Conservation (phyloP, 1,140 invertebrate species). For the Orius insidiosus region DNA sequence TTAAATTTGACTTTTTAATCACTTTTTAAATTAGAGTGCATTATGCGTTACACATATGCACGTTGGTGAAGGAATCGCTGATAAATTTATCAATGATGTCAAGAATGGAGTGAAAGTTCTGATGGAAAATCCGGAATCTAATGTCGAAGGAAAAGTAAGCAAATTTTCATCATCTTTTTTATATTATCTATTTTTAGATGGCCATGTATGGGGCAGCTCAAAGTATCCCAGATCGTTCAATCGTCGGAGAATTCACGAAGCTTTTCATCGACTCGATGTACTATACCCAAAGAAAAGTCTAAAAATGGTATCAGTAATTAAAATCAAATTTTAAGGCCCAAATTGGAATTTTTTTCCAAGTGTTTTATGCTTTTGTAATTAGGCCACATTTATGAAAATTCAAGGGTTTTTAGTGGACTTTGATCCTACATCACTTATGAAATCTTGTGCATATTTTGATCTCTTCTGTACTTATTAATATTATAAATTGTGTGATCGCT, state of each 20-base stretch:
- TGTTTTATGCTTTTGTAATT: too few species aligned
- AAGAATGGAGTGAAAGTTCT: slow-evolving; percentile 42
- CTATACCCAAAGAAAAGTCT: slow-evolving; percentile 28
- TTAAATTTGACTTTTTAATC: slow-evolving; percentile 6
- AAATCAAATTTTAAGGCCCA: too few species aligned
- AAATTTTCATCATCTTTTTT: slow-evolving; percentile 14
- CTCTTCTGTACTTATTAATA: too few species aligned
- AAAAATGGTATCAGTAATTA: background rate
- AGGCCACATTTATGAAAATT: too few species aligned
- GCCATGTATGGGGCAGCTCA: slow-evolving; percentile 91
- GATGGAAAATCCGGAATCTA: slow-evolving; percentile 42
- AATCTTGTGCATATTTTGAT: too few species aligned
- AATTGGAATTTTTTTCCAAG: too few species aligned
- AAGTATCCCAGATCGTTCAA: slow-evolving; percentile 68
- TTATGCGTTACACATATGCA: slow-evolving; percentile 86
- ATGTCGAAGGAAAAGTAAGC: slow-evolving; percentile 54
- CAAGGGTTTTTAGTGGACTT: too few species aligned
- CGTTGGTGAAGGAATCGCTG: slow-evolving; percentile 67
- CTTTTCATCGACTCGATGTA: slow-evolving; percentile 76
- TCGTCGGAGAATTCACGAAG: slow-evolving; percentile 76
- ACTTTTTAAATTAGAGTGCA: slow-evolving; percentile 57
- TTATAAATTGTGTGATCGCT: too few species aligned
- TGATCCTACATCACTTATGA: too few species aligned
- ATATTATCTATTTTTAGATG: slow-evolving; percentile 43
- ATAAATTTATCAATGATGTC: slow-evolving; percentile 71